Evolutionary conservation across 1,140 invertebrate species (phyloP), one percentile per base, ranked within the genome.

Genomic region (Sogatella furcifera): DNA sequence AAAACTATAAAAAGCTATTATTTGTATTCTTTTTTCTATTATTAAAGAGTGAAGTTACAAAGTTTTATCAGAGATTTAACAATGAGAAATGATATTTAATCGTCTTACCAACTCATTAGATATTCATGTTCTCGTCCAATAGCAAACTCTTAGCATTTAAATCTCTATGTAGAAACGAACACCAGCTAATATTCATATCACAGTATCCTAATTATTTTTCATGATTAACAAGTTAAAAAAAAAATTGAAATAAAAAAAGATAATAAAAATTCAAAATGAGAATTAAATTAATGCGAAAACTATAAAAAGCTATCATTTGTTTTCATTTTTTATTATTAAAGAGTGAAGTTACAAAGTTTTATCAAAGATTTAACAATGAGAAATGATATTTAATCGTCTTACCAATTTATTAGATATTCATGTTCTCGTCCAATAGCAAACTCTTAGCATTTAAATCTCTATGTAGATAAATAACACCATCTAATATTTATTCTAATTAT

Each of bases 361-460:
- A 11, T 38, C 5, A 38, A 38, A 38, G 34, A 55, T 10, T 11
- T 6, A 17, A 24, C 38, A 17, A 22, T 34, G 9, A 6, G 19
- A 6, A 54, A 19, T 19, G 6, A 28, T 28, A 59, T 52, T 55
- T n/a, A n/a, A n/a, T n/a, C n/a, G n/a, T 15, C 11, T 55, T 68
- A 78, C 77, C 82, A 68, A 93, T 93, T 69, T 97, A 87, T 81
- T 97, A 97, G 69, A 97, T 95, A 74, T 95, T 95, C 81, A 92
- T 89, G 74, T 94, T 90, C 65, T 83, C 85, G 77, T 97, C 94
- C 70, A 98, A 77, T 61, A 98, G 80, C 61, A 98, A 80, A 81
- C 97, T 98, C 80, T 97, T 94, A 76, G 94, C 92, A 84, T 95
- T 97, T 69, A 92, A 83, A 82, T 98, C 95, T 77, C 95, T 83